Conservation (phyloP, 30 jellyfish, hydroid and myxozoan species). For the Cassiopea xamachana region DNA sequence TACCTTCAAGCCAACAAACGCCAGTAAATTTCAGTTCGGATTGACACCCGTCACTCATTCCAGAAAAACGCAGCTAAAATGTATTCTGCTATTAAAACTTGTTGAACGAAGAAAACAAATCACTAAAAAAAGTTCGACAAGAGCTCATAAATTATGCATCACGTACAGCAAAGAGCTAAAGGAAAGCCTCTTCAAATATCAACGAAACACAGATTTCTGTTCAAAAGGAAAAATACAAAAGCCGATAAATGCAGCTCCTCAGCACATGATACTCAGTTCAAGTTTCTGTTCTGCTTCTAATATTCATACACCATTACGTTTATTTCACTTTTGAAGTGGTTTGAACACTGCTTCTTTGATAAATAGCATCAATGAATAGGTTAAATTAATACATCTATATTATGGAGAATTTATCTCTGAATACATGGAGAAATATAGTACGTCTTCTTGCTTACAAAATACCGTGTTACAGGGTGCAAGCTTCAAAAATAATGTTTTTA, state of each 20-base stretch:
- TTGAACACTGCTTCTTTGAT: too few relatives aligned
- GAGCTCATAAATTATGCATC: not conserved
- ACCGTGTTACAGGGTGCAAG: too few relatives aligned
- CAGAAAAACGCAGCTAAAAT: not conserved
- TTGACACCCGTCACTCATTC: not conserved
- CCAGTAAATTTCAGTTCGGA: too few relatives aligned
- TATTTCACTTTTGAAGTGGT: too few relatives aligned
- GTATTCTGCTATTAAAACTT: not conserved
- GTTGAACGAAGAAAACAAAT: conserved; percentile 2
- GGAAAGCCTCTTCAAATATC: not conserved
- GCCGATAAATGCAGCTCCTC: not conserved
- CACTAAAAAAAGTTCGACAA: not conserved
- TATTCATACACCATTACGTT: too few relatives aligned
- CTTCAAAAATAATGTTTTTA: too few relatives aligned
- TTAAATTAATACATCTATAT: too few relatives aligned
- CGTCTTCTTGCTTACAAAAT: too few relatives aligned
- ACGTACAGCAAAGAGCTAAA: not conserved
- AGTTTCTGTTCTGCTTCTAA: not conserved
- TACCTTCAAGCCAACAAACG: too few relatives aligned
- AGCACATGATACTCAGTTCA: not conserved
- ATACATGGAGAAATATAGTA: too few relatives aligned
- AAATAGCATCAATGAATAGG: too few relatives aligned
- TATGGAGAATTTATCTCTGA: too few relatives aligned
- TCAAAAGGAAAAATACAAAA: not conserved
- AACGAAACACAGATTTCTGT: not conserved